A percentile compares a stretch with the other conserved stretches of the same genome.
Evolutionary conservation across 1,140 invertebrate species (phyloP).

Genomic region (Hyles vespertilio): DNA sequence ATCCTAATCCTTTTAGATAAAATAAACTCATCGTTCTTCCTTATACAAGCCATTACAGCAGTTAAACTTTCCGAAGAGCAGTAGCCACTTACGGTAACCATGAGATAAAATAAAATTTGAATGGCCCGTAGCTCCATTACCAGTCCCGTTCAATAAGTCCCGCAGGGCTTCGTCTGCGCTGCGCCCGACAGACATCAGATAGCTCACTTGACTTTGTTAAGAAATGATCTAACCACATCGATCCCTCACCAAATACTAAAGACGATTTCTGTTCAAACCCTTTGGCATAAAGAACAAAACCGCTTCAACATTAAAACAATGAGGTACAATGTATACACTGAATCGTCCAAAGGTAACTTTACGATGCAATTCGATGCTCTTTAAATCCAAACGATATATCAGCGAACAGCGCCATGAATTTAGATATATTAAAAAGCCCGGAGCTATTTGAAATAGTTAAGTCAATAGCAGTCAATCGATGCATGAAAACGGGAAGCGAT

Average conservation of each 20-base stretch:
- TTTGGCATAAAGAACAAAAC: too few relatives aligned
- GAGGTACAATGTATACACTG: neutral
- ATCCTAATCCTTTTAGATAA: too few relatives aligned
- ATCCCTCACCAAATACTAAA: neutral
- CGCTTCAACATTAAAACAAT: neutral
- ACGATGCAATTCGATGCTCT: neutral
- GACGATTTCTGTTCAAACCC: neutral
- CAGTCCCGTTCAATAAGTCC: constrained; percentile 23
- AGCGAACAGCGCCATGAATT: neutral
- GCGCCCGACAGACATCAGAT: neutral
- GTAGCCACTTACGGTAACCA: constrained; percentile 16
- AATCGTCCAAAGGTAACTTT: neutral
- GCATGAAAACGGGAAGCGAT: neutral
- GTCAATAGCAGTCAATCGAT: constrained; percentile 4
- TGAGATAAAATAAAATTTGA: constrained; percentile 33
- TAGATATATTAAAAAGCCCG: neutral
- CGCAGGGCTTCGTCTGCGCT: constrained; percentile 4
- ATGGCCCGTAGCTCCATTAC: constrained; percentile 20
- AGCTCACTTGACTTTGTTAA: constrained; percentile 6
- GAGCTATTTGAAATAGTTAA: neutral
- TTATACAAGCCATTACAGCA: neutral
- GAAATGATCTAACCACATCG: constrained; percentile 3
- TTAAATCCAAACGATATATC: neutral
- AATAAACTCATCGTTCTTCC: too few relatives aligned
- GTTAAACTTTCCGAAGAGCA: constrained; percentile 1